Evolutionary conservation across 2,113 vertebrate genomes (phyloP).

Genomic region (Odontophorus gujanensis): DNA sequence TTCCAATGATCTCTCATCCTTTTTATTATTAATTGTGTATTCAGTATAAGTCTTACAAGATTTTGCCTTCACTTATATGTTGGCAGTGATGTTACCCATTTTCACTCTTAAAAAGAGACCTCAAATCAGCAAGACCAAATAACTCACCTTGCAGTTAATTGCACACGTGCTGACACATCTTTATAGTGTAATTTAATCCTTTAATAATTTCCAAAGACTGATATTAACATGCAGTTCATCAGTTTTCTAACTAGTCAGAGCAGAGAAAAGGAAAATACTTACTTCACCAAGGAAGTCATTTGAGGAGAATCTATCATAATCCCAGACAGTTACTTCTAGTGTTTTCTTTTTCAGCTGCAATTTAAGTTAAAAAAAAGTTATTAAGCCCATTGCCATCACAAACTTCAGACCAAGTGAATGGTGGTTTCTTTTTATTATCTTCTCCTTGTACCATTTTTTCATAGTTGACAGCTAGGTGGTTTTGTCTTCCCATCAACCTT

Average conservation of each 20-base stretch:
- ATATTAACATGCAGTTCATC: background rate
- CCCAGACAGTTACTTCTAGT: conserved; percentile 98
- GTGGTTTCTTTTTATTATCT: background rate
- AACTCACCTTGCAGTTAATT: background rate
- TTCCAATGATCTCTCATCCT: background rate
- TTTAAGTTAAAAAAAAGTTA: conserved; percentile 69
- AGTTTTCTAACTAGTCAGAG: background rate
- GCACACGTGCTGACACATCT: background rate
- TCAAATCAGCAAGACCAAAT: background rate
- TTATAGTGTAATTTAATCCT: background rate
- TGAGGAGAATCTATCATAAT: conserved; percentile 97
- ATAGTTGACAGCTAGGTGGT: background rate
- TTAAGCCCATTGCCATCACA: conserved; percentile 15
- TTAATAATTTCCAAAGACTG: background rate
- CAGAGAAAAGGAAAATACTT: conserved; percentile 64
- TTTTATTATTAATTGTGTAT: background rate
- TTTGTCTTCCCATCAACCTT: conserved; percentile 7
- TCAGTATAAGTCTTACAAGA: background rate
- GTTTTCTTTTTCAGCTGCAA: conserved; percentile 98
- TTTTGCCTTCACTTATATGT: background rate
- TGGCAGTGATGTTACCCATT: background rate
- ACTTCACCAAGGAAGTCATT: conserved; percentile 99
- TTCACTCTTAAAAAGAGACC: background rate
- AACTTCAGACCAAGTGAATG: conserved; percentile 5
- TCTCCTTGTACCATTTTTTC: background rate